These are phyloP conservation scores for Euzetes globulus DNA, from an alignment of 2,888 invertebrate species.

Conservation along the genomic window DNA sequence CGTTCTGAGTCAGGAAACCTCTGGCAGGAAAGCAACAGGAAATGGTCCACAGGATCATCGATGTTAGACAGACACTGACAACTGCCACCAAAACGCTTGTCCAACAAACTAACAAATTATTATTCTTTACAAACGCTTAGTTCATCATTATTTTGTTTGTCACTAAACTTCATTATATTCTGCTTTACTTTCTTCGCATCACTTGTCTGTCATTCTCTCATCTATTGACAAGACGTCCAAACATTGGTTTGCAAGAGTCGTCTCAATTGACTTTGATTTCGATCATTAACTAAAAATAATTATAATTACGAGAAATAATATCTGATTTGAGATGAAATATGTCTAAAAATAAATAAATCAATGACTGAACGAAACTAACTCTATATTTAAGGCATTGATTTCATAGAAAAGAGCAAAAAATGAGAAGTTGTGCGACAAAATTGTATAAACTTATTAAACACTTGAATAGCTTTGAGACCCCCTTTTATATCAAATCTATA, in stretches of 20 bases:
- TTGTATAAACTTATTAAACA: slow-evolving; percentile 26
- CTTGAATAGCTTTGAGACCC: not conserved
- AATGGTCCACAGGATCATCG: slow-evolving; percentile 16
- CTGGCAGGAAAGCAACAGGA: slow-evolving; percentile 21
- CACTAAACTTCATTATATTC: too few species aligned
- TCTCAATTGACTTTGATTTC: too few species aligned
- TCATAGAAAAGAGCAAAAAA: not conserved
- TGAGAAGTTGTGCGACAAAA: not conserved
- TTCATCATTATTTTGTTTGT: not conserved
- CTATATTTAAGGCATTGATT: slow-evolving; percentile 1
- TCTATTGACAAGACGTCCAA: too few species aligned
- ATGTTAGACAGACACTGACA: slow-evolving; percentile 5
- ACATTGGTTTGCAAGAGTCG: too few species aligned
- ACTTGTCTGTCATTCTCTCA: too few species aligned
- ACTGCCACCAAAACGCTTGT: not conserved
- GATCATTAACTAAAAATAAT: too few species aligned
- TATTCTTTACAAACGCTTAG: not conserved
- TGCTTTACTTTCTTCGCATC: too few species aligned
- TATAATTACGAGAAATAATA: too few species aligned
- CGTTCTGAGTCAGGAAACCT: not conserved
- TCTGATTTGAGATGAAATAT: not conserved
- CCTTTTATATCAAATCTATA: slow-evolving; percentile 16
- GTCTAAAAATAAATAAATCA: not conserved
- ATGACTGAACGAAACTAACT: not conserved
- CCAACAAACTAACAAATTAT: not conserved